Conservation (phyloP, 2,888 invertebrate genomes). For the Acleris holmiana region DNA sequence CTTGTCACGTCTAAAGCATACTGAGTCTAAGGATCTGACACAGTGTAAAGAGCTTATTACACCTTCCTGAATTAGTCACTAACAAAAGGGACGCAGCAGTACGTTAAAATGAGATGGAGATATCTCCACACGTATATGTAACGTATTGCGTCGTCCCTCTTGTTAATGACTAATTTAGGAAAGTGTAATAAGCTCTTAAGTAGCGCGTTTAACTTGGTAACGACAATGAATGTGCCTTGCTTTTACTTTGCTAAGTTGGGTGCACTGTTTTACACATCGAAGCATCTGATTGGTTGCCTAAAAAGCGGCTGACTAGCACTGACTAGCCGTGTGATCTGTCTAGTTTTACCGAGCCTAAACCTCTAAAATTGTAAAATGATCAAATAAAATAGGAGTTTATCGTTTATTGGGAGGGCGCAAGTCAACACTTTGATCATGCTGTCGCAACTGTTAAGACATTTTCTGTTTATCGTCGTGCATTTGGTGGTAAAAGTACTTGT, state of each 20-base stretch:
- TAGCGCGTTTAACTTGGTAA: too few relatives aligned
- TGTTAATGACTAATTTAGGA: too few relatives aligned
- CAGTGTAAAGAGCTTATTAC: too few relatives aligned
- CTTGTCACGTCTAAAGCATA: too few relatives aligned
- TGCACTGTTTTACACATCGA: conserved; percentile 62
- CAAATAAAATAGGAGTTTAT: conserved; percentile 56
- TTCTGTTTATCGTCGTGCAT: conserved; percentile 70
- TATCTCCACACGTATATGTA: too few relatives aligned
- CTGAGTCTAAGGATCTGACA: too few relatives aligned
- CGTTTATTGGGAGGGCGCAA: conserved; percentile 39
- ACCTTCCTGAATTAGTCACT: too few relatives aligned
- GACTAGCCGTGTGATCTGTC: conserved; percentile 64
- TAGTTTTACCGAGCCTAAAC: conserved; percentile 48
- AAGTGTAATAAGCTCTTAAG: too few relatives aligned
- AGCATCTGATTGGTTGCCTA: conserved; percentile 76
- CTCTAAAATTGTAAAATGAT: conserved; percentile 57
- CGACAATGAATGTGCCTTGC: neutral
- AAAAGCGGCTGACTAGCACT: conserved; percentile 74
- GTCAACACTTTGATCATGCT: conserved; percentile 62
- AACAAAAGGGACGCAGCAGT: too few relatives aligned
- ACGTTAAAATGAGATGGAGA: too few relatives aligned
- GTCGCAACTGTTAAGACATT: conserved; percentile 65
- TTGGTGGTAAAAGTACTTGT: conserved; percentile 74
- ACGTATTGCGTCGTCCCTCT: too few relatives aligned
- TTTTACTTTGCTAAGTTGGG: conserved; percentile 56